phyloP scores from a whole-genome alignment of 2,113 vertebrate genomes.

The Sardina pilchardus region DNA sequence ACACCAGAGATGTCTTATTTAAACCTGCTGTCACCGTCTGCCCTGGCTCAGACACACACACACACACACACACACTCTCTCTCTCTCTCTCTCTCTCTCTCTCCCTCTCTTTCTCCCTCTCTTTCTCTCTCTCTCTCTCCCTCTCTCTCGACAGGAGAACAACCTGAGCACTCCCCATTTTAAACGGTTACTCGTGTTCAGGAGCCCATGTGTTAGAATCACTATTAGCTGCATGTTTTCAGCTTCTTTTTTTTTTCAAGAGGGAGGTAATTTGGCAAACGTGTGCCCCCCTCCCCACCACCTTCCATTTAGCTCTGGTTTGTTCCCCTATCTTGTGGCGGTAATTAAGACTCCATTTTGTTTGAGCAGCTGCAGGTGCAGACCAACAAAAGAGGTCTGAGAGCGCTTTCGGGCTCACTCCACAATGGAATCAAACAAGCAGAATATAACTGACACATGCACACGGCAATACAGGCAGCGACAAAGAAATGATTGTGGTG shows the following conservation, averaged over 20 bases:
- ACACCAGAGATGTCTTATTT: slow-evolving; percentile 15
- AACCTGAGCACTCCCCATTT: background rate
- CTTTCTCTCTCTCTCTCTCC: too few species aligned
- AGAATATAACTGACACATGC: background rate
- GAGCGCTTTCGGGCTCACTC: background rate
- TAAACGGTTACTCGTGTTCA: background rate
- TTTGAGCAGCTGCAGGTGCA: background rate
- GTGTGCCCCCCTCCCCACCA: background rate
- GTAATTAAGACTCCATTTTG: background rate
- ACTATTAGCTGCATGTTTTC: background rate
- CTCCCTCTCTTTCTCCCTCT: background rate
- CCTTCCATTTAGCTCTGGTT: background rate
- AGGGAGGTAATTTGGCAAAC: background rate
- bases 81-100: too few species aligned
- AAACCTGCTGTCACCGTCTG: background rate
- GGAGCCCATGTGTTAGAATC: background rate
- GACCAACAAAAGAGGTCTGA: background rate
- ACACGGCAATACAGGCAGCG: background rate
- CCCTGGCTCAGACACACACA: slow-evolving; percentile 23
- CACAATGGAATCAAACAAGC: background rate
- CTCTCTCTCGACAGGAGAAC: background rate
- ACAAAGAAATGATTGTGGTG: background rate
- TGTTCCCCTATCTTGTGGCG: background rate
- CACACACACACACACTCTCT: background rate
- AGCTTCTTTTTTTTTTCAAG: background rate